Percentiles rank a stretch among this genome's conserved stretches.
These are phyloP conservation scores for Merluccius polli DNA, from an alignment of 2,797 vertebrate species.

Conservation along the genomic window DNA sequence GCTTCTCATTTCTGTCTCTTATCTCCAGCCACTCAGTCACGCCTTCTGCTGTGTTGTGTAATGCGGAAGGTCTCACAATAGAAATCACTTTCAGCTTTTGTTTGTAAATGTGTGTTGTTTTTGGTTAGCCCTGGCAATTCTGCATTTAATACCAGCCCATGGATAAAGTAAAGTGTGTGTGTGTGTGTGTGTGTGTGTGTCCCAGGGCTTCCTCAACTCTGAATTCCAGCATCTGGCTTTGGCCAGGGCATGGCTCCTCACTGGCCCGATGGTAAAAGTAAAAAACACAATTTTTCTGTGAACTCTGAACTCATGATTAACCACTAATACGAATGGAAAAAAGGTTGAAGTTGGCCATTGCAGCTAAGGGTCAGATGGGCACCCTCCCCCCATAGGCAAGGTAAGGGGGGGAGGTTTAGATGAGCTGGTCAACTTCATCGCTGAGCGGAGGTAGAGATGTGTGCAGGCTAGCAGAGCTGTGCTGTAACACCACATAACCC, in stretches of 20 bases:
- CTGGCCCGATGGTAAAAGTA: constrained; percentile 70
- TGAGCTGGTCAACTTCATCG: constrained; percentile 48
- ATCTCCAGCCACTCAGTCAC: not conserved
- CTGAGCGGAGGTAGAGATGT: constrained; percentile 43
- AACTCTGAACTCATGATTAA: constrained; percentile 59
- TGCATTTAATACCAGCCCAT: not conserved
- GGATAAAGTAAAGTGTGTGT: constrained; percentile 31
- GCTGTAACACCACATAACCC: constrained; percentile 62
- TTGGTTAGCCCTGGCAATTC: not conserved
- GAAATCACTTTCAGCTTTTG: not conserved
- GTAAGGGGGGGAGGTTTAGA: constrained; percentile 23
- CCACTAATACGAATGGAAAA: constrained; percentile 62
- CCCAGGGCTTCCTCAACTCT: constrained; percentile 67
- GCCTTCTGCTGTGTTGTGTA: not conserved
- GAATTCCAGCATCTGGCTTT: constrained; percentile 73
- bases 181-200: constrained; percentile 64
- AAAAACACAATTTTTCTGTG: constrained; percentile 43
- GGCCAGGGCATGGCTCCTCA: constrained; percentile 66
- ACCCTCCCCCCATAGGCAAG: not conserved
- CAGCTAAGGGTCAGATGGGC: constrained; percentile 36
- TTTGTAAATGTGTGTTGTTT: not conserved
- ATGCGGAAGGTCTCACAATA: not conserved
- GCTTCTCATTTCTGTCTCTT: not conserved
- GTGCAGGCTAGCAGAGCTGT: constrained; percentile 49
- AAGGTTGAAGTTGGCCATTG: constrained; percentile 33